These are phyloP conservation scores for Elaphurus davidianus DNA, from an alignment of 2,113 vertebrate genomes.

Conservation along the genomic window DNA sequence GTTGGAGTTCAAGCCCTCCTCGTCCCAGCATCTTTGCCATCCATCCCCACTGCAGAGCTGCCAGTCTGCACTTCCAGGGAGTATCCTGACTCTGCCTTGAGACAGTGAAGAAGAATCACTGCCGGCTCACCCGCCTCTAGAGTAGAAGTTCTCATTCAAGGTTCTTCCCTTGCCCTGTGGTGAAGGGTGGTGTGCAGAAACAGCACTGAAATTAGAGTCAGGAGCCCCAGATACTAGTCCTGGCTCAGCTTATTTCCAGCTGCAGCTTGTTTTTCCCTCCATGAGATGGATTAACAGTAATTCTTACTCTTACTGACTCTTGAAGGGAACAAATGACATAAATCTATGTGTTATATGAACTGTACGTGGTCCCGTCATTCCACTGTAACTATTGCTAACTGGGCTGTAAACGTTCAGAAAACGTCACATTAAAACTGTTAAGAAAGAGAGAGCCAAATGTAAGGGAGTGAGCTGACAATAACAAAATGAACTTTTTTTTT, in stretches of 20 bases:
- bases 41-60: neutral
- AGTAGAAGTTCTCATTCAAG: neutral
- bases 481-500: neutral
- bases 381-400: neutral
- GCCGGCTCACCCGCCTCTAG: neutral
- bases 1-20: neutral
- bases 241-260: neutral
- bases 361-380: neutral
- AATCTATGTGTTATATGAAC: neutral
- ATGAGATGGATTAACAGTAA: neutral
- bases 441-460: neutral
- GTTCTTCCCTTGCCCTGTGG: neutral
- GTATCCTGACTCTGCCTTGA: neutral
- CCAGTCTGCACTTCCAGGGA: neutral
- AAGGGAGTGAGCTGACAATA: neutral
- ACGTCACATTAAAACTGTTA: neutral
- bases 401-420: neutral
- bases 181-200: neutral
- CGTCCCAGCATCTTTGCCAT: neutral
- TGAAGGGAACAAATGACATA: neutral
- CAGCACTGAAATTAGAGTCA: neutral
- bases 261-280: neutral
- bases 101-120: neutral
- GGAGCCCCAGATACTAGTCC: neutral
- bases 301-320: neutral